Conservation (phyloP, 2,797 vertebrate species). For the Rhynchonycteris naso region DNA sequence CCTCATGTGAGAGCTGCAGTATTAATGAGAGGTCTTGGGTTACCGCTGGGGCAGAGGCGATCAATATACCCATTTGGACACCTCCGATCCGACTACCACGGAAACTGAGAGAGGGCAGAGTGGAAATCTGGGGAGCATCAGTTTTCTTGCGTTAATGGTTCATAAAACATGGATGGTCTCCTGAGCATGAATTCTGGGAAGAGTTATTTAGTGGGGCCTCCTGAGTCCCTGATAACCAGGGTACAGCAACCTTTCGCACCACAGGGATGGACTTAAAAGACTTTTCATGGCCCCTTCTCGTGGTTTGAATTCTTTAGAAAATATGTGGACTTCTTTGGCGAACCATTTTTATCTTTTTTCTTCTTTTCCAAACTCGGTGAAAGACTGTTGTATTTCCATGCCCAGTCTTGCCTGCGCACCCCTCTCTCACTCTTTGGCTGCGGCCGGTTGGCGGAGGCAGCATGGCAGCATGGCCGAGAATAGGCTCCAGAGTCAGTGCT, state of each 20-base stretch:
- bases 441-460: not conserved
- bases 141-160: not conserved
- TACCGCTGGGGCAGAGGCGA: constrained; percentile 60
- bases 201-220: not conserved
- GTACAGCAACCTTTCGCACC: not conserved
- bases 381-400: not conserved
- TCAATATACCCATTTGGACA: not conserved
- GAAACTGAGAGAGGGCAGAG: not conserved
- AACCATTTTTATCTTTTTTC: not conserved
- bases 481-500: not conserved
- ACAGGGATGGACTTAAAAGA: not conserved
- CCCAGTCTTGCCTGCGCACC: not conserved
- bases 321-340: not conserved
- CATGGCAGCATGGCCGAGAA: not conserved
- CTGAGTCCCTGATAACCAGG: not conserved
- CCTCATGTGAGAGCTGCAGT: constrained; percentile 73
- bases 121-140: not conserved
- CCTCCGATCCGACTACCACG: not conserved
- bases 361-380: not conserved
- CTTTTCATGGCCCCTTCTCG: not conserved
- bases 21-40: constrained; percentile 79
- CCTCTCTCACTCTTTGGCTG: not conserved
- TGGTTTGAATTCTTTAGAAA: not conserved
- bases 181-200: not conserved
- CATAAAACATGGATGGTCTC: not conserved